phyloP scores from a whole-genome alignment of 1,140 invertebrate genomes.

The Ceratina japonica region DNA sequence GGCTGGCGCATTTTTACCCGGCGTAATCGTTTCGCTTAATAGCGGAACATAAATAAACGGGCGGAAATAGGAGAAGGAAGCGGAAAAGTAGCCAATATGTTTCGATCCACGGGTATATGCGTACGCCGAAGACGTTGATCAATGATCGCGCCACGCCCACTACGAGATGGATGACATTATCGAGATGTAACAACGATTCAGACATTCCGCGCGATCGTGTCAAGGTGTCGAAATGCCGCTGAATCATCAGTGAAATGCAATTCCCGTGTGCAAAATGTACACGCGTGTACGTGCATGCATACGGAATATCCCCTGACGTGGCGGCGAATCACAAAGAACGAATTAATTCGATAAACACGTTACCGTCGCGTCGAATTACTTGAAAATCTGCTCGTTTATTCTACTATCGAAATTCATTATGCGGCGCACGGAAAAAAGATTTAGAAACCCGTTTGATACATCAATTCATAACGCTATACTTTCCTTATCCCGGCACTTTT shows the following conservation, averaged over 20 bases:
- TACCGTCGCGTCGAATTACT: neutral
- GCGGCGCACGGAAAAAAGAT: neutral
- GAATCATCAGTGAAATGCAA: neutral
- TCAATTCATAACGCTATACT: too few species aligned
- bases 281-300: neutral
- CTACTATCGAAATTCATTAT: neutral
- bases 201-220: neutral
- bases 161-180: slow-evolving; percentile 27
- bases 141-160: slow-evolving; percentile 23
- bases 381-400: neutral
- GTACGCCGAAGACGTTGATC: slow-evolving; percentile 17
- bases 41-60: neutral
- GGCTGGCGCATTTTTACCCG: neutral
- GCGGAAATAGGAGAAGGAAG: neutral
- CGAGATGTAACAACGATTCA: slow-evolving; percentile 13
- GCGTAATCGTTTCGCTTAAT: neutral
- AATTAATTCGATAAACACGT: neutral
- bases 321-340: neutral
- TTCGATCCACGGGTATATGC: neutral
- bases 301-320: too few species aligned
- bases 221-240: slow-evolving; percentile 1
- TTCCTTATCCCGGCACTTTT: too few species aligned
- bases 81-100: neutral
- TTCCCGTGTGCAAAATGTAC: neutral
- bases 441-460: too few species aligned